Conservation (phyloP, 2,888 invertebrate species). For the Brachyptera risi region DNA sequence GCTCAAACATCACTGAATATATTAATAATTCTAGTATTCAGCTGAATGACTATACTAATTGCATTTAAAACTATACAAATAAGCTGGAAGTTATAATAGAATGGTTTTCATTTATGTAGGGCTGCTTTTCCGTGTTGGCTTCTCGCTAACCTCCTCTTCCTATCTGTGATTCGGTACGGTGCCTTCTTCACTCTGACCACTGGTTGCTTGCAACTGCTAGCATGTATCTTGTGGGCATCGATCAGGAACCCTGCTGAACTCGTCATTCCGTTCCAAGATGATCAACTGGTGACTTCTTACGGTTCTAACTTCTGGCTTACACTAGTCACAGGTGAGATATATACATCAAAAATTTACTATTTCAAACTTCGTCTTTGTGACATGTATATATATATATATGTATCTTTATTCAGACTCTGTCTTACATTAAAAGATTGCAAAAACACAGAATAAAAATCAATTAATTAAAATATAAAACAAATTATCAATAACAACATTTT, state of each 20-base stretch:
- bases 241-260: conserved; percentile 51
- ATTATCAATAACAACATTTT: too few species aligned
- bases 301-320: conserved; percentile 53
- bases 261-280: conserved; percentile 50
- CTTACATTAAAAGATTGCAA: too few species aligned
- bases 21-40: too few species aligned
- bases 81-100: neutral
- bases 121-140: conserved; percentile 55
- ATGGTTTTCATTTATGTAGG: conserved; percentile 41
- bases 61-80: too few species aligned
- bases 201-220: conserved; percentile 49
- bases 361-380: too few species aligned
- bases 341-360: too few species aligned
- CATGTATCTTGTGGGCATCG: conserved; percentile 50
- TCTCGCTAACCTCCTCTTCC: conserved; percentile 51
- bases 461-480: too few species aligned
- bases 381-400: too few species aligned
- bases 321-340: conserved; percentile 47
- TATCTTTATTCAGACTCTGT: too few species aligned
- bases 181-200: conserved; percentile 49
- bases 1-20: too few species aligned
- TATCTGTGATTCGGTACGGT: conserved; percentile 51
- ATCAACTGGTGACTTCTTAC: conserved; percentile 44
- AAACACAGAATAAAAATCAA: too few species aligned
- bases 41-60: too few species aligned